These are phyloP conservation scores for Origma solitaria DNA, from an alignment of 2,113 vertebrate genomes.

Conservation along the genomic window DNA sequence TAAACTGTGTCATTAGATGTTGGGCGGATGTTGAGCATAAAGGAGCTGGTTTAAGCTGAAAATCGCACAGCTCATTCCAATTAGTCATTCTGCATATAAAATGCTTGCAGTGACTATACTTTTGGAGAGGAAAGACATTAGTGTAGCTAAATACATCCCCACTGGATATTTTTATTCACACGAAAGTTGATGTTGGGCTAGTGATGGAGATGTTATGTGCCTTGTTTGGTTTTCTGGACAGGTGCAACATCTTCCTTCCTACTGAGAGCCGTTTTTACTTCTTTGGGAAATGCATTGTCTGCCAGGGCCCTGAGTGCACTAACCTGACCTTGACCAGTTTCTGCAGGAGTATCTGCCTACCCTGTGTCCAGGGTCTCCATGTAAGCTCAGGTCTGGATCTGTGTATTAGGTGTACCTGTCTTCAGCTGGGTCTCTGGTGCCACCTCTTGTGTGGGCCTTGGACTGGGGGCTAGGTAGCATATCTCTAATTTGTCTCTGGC, in stretches of 20 bases:
- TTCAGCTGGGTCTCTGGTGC: neutral
- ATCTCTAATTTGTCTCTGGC: neutral
- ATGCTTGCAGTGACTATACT: neutral
- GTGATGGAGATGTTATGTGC: neutral
- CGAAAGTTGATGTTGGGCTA: neutral
- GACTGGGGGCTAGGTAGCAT: neutral
- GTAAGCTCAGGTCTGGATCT: neutral
- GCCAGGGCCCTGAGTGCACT: neutral
- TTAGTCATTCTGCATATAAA: constrained; percentile 26
- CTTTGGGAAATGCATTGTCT: neutral
- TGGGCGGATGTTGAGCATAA: neutral
- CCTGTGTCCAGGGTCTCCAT: neutral
- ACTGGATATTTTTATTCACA: neutral
- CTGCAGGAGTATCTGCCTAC: neutral
- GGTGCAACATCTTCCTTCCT: neutral
- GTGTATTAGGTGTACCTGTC: neutral
- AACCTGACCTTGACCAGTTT: neutral
- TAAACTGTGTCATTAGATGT: constrained; percentile 29
- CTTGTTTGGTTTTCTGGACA: neutral
- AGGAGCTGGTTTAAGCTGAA: constrained; percentile 1
- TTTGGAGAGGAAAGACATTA: neutral
- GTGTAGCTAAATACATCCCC: neutral
- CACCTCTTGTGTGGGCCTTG: neutral
- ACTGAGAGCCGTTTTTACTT: neutral
- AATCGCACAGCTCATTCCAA: constrained; percentile 2